Conservation (phyloP, 2,797 vertebrate genomes). For the Nyctibius grandis region DNA sequence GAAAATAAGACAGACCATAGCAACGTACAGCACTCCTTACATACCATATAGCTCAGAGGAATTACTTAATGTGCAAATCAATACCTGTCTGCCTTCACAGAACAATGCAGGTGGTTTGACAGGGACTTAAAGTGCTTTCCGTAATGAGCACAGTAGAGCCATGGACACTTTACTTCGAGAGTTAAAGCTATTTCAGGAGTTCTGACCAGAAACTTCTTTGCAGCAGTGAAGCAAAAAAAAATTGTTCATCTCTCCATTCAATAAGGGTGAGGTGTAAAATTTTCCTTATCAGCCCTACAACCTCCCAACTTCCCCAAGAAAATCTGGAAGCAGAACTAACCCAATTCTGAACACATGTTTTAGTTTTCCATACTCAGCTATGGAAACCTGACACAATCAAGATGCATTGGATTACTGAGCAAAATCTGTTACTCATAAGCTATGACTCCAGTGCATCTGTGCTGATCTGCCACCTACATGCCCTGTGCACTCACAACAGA, state of each 20-base stretch:
- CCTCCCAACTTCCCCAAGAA: not conserved
- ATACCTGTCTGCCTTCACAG: not conserved
- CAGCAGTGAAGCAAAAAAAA: not conserved
- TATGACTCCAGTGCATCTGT: not conserved
- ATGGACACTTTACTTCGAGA: not conserved
- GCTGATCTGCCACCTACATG: rapidly evolving
- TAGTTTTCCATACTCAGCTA: not conserved
- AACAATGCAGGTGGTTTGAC: not conserved
- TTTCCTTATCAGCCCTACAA: not conserved
- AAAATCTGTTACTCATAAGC: not conserved
- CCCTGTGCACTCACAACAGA: not conserved
- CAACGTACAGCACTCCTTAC: not conserved
- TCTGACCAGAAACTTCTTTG: not conserved
- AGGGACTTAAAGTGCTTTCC: not conserved
- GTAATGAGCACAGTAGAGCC: not conserved
- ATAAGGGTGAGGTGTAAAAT: not conserved
- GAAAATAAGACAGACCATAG: not conserved
- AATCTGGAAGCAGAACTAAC: not conserved
- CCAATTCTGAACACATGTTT: not conserved
- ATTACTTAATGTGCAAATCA: not conserved
- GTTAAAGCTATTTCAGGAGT: not conserved
- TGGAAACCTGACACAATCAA: not conserved
- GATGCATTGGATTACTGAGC: not conserved
- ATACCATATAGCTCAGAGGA: not conserved
- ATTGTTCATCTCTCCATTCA: not conserved